These are phyloP conservation scores for Apamea sordens DNA, from an alignment of 2,888 invertebrate species.

Conservation along the genomic window DNA sequence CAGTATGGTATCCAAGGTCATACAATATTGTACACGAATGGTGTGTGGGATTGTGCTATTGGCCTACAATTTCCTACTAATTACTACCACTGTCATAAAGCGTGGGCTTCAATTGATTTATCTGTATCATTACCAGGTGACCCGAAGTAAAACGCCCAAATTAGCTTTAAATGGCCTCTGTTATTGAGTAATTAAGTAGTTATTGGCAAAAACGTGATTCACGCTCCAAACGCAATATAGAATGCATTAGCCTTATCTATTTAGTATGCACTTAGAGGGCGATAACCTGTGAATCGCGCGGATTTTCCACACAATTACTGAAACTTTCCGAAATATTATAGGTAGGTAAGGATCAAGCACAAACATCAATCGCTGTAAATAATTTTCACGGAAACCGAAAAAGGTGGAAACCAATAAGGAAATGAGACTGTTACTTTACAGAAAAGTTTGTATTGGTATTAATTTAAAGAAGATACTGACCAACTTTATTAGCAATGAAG, in stretches of 20 bases:
- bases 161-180: slow-evolving; percentile 75
- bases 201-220: slow-evolving; percentile 61
- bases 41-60: slow-evolving; percentile 46
- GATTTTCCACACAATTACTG: slow-evolving; percentile 27
- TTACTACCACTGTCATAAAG: slow-evolving; percentile 45
- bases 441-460: background rate
- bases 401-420: background rate
- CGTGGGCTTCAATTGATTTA: slow-evolving; percentile 55
- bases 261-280: slow-evolving; percentile 28
- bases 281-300: slow-evolving; percentile 17
- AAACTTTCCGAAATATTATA: slow-evolving; percentile 1
- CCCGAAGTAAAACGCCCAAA: slow-evolving; percentile 68
- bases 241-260: slow-evolving; percentile 50
- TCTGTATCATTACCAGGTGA: slow-evolving; percentile 75
- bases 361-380: background rate
- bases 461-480: background rate
- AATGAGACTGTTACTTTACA: background rate
- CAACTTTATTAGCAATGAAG: too few relatives aligned
- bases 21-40: slow-evolving; percentile 13
- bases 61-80: slow-evolving; percentile 62
- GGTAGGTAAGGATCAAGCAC: background rate
- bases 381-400: background rate
- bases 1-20: slow-evolving; percentile 22
- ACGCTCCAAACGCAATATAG: slow-evolving; percentile 28
- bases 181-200: slow-evolving; percentile 58